Evolutionary conservation across 2,888 invertebrate genomes (phyloP), one percentile per base, ranked within the genome.

Genomic region (Eulithis prunata): DNA sequence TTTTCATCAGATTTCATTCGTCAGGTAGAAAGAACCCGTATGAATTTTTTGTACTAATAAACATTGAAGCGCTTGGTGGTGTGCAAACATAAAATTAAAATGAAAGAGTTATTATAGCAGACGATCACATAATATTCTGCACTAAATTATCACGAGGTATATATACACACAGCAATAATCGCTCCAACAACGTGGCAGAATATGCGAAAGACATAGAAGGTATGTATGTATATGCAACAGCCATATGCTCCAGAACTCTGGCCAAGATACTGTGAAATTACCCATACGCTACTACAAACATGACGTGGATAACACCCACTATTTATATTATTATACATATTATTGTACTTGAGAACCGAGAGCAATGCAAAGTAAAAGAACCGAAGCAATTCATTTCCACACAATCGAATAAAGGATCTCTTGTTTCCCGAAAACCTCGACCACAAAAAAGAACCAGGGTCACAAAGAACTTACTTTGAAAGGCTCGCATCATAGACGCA

Each of bases 31-130:
- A 21, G 3, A 47, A 46, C 28, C 32, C 14, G 21, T 49, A 49
- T 11, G 10, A 53, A 32, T 36, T n/a, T 1, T 49, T 13, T 36
- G 36, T 11, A 13, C 8, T 36, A 38, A 36, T 13, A 11, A 58
- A 49, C 38, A 49, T 38, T 53, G 36, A n/a, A 61, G 21, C 41
- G n/a, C 8, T 56, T 4, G 38, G 32, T 60, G 52, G 41, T 59
- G 53, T 66, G 61, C 53, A 61, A 54, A 54, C 28, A 46, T 46
- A 53, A 14, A 66, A 57, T 66, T 66, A 60, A 60, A 60, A 52
- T 11, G 60, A 60, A 60, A 60, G 52, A 56, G 64, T 41, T 52
- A 41, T 52, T 60, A 13, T 49, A 43, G 52, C 14, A 59, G 52
- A 38, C 13, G 49, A 38, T 57, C 38, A 51, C 43, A n/a, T n/a